Base-by-base conservation (phyloP, 2,797 vertebrate species). In the Valencia hispanica region DNA sequence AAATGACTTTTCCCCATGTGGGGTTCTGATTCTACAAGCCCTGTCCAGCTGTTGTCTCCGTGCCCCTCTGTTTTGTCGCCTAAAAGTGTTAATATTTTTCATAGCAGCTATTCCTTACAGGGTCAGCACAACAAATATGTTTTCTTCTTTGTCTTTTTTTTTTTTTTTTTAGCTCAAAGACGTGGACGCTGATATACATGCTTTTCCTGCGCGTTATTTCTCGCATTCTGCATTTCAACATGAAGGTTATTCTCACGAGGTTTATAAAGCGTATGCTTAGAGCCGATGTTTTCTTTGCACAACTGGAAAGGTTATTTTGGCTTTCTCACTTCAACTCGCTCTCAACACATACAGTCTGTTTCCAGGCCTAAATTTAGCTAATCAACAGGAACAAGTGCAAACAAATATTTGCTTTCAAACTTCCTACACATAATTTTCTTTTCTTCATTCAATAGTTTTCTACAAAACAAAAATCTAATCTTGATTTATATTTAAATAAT, bases 11-110 rank as follows among this genome's bases (percentile, higher is more conserved):
- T 79, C 79, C 79, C 75, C 45, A 69, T 47, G 86, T 85, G 82
- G 78, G 75, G 70, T 79, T 73, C 82, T 80, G 72, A 82, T 84
- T 79, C 86, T n/a, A 84, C 83, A 80, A 80, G 84, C 79, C 82
- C 73, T 59, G 41, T 77, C 68, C 79, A 82, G 75, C 77, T 47
- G 9, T 81, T 6, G 43, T 81, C 41, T 81, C 75, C 70, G 73
- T 77, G 68, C 47, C 32, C 74, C 65, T 68, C 72, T n/a, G 27
- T 68, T 79, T 72, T 55, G 68, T 78, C 55, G 68, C 65, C 70
- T 82, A 9, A 73, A 72, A 50, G 48, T 72, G 68, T 75, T 65
- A 86, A 73, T 27, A 53, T 75, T 79, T 79, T 68, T 72, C 86
- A 69, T 5, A 12, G 68, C 72, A 59, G 88, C 73, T 27, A 48